phyloP scores from a whole-genome alignment of 1,140 invertebrate genomes.

The Neuroterus valhalla region DNA sequence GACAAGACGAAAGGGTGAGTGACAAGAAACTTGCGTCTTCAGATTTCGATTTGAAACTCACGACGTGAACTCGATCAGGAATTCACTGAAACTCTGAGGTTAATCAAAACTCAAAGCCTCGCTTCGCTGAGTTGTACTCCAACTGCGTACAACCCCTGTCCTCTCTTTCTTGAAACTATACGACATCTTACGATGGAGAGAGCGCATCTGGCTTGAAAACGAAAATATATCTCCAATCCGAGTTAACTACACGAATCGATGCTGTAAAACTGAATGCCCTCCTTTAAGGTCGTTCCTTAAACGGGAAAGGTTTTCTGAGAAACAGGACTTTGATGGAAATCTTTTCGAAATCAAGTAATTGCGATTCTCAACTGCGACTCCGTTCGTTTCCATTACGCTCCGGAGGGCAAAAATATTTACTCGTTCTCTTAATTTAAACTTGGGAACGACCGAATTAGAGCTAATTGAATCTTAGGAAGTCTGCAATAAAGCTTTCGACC shows the following conservation, averaged over 20 bases:
- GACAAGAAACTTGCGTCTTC: slow-evolving; percentile 10
- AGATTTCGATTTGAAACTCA: slow-evolving; percentile 7
- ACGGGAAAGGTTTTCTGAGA: no score
- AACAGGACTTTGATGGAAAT: neutral
- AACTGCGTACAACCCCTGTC: neutral
- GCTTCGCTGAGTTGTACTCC: neutral
- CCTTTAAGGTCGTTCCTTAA: neutral
- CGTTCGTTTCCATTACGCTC: neutral
- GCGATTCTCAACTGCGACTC: neutral
- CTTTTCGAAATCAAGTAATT: neutral
- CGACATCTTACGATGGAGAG: neutral
- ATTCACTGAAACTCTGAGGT: neutral
- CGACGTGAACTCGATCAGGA: slow-evolving; percentile 1
- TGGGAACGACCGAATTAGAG: neutral
- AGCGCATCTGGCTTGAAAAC: neutral
- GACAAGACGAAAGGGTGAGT: neutral
- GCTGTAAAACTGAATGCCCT: neutral
- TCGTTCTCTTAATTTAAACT: neutral
- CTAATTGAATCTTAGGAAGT: slow-evolving; percentile 14
- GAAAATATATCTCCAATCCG: neutral
- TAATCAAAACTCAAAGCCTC: slow-evolving; percentile 25
- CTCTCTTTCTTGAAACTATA: neutral
- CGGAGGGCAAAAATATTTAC: neutral
- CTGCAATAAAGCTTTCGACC: slow-evolving; percentile 1
- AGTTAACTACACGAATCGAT: neutral